Evolutionary conservation across 2,888 invertebrate species (phyloP), one percentile per base, ranked within the genome.

Genomic region (Phytoseiulus persimilis): DNA sequence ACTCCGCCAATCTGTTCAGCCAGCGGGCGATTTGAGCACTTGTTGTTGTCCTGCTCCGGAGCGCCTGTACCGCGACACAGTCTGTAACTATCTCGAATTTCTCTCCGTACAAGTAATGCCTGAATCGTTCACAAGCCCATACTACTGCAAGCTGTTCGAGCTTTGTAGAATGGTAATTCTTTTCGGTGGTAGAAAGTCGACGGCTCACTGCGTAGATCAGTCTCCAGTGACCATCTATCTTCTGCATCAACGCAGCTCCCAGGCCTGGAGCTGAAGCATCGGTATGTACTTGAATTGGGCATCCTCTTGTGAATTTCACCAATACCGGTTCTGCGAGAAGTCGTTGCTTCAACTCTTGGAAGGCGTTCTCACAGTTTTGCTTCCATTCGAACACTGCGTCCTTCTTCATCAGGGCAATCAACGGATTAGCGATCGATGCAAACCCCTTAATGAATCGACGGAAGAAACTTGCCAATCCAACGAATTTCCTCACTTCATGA

Each of bases 381-480:
- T 23, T 31, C 91, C 91, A 91, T 0, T 32, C 32, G 33, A 89
- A 90, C n/a, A 83, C 83, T 14, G 39, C 83, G 28, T 90, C 87
- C 83, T 90, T 91, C 46, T 84, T 90, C 32, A 91, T 32, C 23
- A 91, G 39, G 0, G 39, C 14, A 3, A 90, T 90, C 1, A 91
- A 87, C 11, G 91, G 91, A 18, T 31, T 23, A 3, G 91, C 90
- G 11, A 65, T 84, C 0, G 65, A 83, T 0, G 90, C 32, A 83
- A 90, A 91, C 0, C 90, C 45, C 31, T 32, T 39, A 5, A 91
- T 89, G 46, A 91, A 91, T 3, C 90, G 18, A 2, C 91, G 11
- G 32, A 91, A 91, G 90, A 90, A 91, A 0, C 89, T 83, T 11
- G 90, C 65, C 5, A 90, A 28, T 18, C 91, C 91, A 18, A 91